These are phyloP conservation scores for Sitophilus oryzae DNA, from an alignment of 1,140 invertebrate species.

Conservation along the genomic window DNA sequence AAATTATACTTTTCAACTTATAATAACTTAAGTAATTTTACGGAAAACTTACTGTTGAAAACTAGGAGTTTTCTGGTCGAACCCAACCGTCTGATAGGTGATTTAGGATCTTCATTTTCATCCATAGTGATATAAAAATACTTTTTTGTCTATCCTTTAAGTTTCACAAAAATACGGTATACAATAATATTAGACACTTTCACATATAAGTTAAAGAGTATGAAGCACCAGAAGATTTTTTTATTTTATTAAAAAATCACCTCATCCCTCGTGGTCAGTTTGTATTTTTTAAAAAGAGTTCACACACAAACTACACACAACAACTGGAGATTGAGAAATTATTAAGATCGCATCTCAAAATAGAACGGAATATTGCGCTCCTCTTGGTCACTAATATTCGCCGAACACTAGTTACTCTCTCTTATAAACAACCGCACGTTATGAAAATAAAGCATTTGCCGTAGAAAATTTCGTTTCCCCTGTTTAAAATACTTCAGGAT, in stretches of 20 bases:
- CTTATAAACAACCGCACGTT: constrained; percentile 15
- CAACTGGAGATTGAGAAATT: constrained; percentile 12
- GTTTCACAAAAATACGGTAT: neutral
- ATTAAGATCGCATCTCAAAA: constrained; percentile 13
- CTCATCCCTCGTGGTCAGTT: constrained; percentile 1
- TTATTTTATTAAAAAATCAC: neutral
- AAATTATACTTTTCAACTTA: neutral
- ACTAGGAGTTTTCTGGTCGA: constrained; percentile 70
- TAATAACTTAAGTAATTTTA: neutral
- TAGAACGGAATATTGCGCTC: constrained; percentile 10
- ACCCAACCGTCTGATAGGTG: constrained; percentile 69
- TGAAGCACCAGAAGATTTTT: neutral
- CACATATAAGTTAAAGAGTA: constrained; percentile 2
- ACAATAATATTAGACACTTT: constrained; percentile 13
- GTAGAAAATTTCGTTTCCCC: neutral
- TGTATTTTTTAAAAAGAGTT: constrained; percentile 1
- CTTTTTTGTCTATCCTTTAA: constrained; percentile 3
- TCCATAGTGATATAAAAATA: constrained; percentile 47
- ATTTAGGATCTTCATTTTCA: constrained; percentile 65
- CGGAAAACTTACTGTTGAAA: constrained; percentile 64
- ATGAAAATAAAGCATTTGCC: constrained; percentile 5
- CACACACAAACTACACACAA: constrained; percentile 10
- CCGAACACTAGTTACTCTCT: neutral
- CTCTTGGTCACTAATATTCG: constrained; percentile 6
- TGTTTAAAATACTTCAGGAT: neutral